phyloP scores from a whole-genome alignment of 2,888 invertebrate genomes.

The Rhagonycha lutea region DNA sequence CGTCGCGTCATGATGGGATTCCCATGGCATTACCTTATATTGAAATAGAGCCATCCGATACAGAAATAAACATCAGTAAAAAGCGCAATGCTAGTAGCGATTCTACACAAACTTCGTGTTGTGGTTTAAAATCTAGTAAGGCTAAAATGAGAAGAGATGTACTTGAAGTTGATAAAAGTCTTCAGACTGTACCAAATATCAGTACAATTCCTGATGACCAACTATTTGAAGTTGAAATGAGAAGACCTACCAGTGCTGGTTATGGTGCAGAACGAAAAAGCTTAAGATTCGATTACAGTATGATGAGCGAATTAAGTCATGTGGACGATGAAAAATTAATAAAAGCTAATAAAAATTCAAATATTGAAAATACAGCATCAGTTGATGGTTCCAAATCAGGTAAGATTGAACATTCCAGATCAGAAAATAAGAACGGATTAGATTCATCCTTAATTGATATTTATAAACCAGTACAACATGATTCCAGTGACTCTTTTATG shows the following conservation, averaged over 20 bases:
- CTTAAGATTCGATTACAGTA: constrained; percentile 7
- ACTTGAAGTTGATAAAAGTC: not conserved
- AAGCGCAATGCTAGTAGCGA: not conserved
- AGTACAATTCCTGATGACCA: constrained; percentile 2
- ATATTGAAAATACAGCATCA: not conserved
- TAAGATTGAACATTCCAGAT: not conserved
- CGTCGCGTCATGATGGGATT: not conserved
- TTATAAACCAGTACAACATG: not conserved
- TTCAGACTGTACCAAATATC: not conserved
- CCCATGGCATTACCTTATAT: not conserved
- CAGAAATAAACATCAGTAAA: not conserved
- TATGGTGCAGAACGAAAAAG: not conserved
- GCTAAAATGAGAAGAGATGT: not conserved
- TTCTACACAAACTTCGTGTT: not conserved
- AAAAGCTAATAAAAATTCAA: not conserved
- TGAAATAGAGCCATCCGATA: not conserved
- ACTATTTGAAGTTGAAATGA: not conserved
- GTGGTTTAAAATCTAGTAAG: constrained; percentile 2
- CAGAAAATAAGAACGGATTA: not conserved
- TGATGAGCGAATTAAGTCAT: not conserved
- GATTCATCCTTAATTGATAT: not conserved
- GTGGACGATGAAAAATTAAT: not conserved
- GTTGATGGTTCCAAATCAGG: not conserved
- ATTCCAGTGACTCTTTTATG: not conserved
- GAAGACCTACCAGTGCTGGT: not conserved